Percentiles rank a stretch among this genome's conserved stretches.
phyloP scores from a whole-genome alignment of 2,797 vertebrate genomes.

The Gambusia yucatana region DNA sequence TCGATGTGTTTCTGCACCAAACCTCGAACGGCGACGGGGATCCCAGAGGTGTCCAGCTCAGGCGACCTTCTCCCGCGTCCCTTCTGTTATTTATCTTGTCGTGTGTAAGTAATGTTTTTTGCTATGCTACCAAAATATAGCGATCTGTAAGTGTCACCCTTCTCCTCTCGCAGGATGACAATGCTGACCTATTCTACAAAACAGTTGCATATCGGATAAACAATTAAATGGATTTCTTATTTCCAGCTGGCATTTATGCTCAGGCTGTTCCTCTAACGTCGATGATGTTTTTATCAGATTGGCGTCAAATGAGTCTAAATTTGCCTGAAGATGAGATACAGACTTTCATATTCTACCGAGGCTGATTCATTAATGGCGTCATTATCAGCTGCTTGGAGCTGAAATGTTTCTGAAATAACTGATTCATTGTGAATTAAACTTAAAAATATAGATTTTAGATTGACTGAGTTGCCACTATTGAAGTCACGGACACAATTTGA shows the following conservation, averaged over 20 bases:
- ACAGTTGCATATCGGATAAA: not conserved
- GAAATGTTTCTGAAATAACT: not conserved
- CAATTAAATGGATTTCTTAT: not conserved
- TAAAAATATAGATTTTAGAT: not conserved
- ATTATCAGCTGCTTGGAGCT: not conserved
- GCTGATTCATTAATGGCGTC: not conserved
- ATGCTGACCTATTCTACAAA: not conserved
- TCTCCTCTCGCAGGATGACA: not conserved
- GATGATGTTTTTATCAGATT: not conserved
- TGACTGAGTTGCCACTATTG: not conserved
- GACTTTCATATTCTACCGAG: slow-evolving; percentile 3
- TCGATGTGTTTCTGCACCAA: slow-evolving; percentile 19
- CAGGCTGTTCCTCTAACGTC: not conserved
- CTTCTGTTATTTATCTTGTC: slow-evolving; percentile 1
- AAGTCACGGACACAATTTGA: not conserved
- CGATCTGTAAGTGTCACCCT: not conserved
- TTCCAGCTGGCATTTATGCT: not conserved
- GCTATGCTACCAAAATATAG: not conserved
- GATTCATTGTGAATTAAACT: not conserved
- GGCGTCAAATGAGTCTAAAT: not conserved
- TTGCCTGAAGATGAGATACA: slow-evolving; percentile 1
- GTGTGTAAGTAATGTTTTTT: not conserved
- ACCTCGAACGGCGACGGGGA: slow-evolving; percentile 19
- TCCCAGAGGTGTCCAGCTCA: slow-evolving; percentile 32
- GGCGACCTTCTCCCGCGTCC: not conserved